Conservation (phyloP, 1,140 invertebrate species). For the Ooceraea biroi region DNA sequence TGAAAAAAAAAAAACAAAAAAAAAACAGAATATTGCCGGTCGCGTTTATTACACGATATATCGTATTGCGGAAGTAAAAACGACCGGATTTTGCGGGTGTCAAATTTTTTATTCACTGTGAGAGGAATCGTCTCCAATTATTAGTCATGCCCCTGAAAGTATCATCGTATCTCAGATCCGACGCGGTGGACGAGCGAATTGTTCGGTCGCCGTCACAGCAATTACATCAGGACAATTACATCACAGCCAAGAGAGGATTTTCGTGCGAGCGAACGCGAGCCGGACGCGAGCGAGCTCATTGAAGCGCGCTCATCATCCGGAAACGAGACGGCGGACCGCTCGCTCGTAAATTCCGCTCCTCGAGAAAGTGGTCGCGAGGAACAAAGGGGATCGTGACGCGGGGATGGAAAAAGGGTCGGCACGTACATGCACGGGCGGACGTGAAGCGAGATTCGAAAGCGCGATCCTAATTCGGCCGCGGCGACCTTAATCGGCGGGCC, state of each 20-base stretch:
- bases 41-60: too few species aligned
- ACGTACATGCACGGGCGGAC: not conserved
- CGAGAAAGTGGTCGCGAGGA: slow-evolving; percentile 57
- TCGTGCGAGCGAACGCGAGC: slow-evolving; percentile 67
- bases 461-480: slow-evolving; percentile 54
- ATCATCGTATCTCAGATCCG: slow-evolving; percentile 13
- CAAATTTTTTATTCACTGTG: too few species aligned
- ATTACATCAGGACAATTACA: slow-evolving; percentile 48
- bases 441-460: slow-evolving; percentile 67
- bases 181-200: slow-evolving; percentile 7
- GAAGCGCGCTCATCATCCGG: slow-evolving; percentile 67
- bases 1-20: too few species aligned
- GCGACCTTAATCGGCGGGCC: slow-evolving; percentile 60
- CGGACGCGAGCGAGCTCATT: slow-evolving; percentile 67
- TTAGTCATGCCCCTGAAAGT: slow-evolving; percentile 20
- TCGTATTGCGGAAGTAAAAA: too few species aligned
- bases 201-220: slow-evolving; percentile 45
- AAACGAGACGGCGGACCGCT: slow-evolving; percentile 53
- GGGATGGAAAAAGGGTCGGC: not conserved
- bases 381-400: not conserved
- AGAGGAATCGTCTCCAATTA: slow-evolving; percentile 12
- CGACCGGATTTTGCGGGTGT: too few species aligned
- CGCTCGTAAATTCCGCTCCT: slow-evolving; percentile 40
- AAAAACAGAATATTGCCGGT: too few species aligned
- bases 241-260: slow-evolving; percentile 59